These are phyloP conservation scores for Pachliopta kotzebuea DNA, from an alignment of 2,888 invertebrate species.

Conservation along the genomic window DNA sequence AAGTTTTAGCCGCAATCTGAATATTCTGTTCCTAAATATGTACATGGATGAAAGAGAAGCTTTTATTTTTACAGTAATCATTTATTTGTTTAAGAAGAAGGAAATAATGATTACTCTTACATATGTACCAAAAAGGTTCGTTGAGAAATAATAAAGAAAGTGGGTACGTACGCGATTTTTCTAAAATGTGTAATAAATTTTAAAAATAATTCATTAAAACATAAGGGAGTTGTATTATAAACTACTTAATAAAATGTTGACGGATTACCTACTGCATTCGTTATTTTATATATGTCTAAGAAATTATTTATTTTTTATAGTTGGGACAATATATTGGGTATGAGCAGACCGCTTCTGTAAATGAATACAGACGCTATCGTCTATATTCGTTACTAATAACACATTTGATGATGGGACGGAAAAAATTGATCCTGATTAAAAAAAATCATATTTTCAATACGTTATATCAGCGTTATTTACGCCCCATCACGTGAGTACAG, in stretches of 20 bases:
- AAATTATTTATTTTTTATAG: slow-evolving; percentile 36
- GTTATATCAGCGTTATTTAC: too few relatives aligned
- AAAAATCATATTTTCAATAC: too few relatives aligned
- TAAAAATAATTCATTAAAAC: slow-evolving; percentile 4
- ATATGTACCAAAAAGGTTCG: slow-evolving; percentile 8
- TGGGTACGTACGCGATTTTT: slow-evolving; percentile 7
- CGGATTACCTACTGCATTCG: slow-evolving; percentile 12
- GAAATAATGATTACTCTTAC: slow-evolving; percentile 9
- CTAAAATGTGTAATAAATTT: slow-evolving; percentile 6
- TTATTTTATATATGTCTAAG: slow-evolving; percentile 5
- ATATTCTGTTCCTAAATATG: neutral
- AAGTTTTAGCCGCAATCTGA: neutral
- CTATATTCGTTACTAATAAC: too few relatives aligned
- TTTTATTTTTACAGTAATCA: slow-evolving; percentile 19
- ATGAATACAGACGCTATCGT: too few relatives aligned
- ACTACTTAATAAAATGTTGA: slow-evolving; percentile 16
- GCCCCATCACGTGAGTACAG: too few relatives aligned
- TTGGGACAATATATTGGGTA: slow-evolving; percentile 46
- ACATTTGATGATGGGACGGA: too few relatives aligned
- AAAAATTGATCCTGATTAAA: too few relatives aligned
- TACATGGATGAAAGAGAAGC: slow-evolving; percentile 13
- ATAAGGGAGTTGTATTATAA: neutral
- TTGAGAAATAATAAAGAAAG: slow-evolving; percentile 1
- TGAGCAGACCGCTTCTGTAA: too few relatives aligned
- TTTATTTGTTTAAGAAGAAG: slow-evolving; percentile 5